Evolutionary conservation across 2,113 vertebrate genomes (phyloP).

Genomic region (Sinocyclocheilus rhinocerous): DNA sequence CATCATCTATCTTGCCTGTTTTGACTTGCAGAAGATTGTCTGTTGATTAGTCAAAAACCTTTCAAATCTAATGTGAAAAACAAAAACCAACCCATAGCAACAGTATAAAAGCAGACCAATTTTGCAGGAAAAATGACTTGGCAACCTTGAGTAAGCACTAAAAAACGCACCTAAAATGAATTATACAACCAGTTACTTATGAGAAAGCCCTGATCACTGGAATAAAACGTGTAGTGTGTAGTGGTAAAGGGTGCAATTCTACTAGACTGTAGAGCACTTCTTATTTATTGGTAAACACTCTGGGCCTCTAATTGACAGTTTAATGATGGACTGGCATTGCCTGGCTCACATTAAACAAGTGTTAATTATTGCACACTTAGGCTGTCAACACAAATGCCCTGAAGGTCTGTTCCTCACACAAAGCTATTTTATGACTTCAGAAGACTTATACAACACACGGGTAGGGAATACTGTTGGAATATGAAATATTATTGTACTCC

Average conservation of each 20-base stretch:
- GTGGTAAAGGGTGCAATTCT: background rate
- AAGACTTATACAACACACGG: background rate
- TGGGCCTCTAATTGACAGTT: constrained; percentile 42
- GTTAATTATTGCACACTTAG: constrained; percentile 46
- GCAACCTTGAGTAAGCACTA: background rate
- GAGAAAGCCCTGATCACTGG: background rate
- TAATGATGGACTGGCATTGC: constrained; percentile 48
- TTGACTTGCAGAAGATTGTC: constrained; percentile 1
- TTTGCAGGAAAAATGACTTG: background rate
- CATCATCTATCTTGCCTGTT: background rate
- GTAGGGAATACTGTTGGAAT: background rate
- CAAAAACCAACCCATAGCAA: background rate
- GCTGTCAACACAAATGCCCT: constrained; percentile 22
- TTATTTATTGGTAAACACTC: constrained; percentile 39
- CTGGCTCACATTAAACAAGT: constrained; percentile 51
- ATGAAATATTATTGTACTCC: constrained; percentile 2
- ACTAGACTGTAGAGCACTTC: constrained; percentile 6
- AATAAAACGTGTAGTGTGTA: constrained; percentile 26
- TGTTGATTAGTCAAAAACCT: background rate
- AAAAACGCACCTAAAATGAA: background rate
- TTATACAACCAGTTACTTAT: background rate
- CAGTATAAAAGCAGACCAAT: background rate
- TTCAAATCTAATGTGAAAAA: background rate
- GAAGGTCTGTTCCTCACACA: constrained; percentile 13
- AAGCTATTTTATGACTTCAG: constrained; percentile 10